Conservation (phyloP, 1,140 invertebrate genomes). For the Anoplolepis gracilipes region DNA sequence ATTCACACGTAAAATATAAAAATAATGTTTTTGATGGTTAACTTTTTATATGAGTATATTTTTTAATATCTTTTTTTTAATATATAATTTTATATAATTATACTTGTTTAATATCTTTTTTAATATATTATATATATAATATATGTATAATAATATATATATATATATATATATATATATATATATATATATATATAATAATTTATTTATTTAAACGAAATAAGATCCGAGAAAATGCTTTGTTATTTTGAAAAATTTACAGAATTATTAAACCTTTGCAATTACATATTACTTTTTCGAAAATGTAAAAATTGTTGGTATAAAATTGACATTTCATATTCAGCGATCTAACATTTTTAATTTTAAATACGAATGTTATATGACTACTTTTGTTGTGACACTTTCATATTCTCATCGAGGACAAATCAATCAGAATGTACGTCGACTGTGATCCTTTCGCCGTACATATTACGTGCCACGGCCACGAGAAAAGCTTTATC, state of each 20-base stretch:
- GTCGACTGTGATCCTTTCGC: slow-evolving; percentile 29
- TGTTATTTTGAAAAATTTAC: background rate
- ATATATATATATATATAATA: no score
- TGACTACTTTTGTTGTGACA: background rate
- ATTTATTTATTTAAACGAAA: no score
- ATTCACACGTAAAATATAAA: no score
- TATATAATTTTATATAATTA: no score
- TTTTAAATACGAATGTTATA: background rate
- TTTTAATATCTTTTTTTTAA: no score
- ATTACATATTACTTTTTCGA: background rate
- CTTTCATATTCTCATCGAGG: slow-evolving; percentile 6
- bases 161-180: no score
- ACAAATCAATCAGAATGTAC: slow-evolving; percentile 27
- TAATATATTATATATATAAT: no score
- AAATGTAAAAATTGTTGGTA: background rate
- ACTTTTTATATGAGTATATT: no score
- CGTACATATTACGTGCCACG: slow-evolving; percentile 17
- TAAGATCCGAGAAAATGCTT: background rate
- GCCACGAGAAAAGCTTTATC: slow-evolving; percentile 39
- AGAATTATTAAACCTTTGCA: background rate
- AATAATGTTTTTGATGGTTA: no score
- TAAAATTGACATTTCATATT: background rate
- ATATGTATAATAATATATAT: no score
- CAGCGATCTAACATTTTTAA: background rate
- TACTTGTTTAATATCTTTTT: no score